Evolutionary conservation across 53 echinoderm and acorn worm species (phyloP).

Genomic region (Apostichopus leukothele): DNA sequence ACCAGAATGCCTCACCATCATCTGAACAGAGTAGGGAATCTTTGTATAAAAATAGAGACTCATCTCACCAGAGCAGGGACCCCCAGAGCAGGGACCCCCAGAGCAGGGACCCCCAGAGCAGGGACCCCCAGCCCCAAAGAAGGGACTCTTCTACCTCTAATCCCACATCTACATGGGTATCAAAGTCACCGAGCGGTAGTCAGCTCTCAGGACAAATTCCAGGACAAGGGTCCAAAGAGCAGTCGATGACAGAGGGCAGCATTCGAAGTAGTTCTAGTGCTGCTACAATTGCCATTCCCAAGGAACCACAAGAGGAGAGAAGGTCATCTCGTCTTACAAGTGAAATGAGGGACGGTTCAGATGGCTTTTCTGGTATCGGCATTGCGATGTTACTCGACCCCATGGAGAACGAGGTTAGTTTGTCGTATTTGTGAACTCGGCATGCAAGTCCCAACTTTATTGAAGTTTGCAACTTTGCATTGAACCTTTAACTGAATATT

Average conservation of each 20-base stretch:
- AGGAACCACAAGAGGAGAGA: neutral
- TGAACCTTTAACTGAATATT: no score
- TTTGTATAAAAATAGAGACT: no score
- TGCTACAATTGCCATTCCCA: neutral
- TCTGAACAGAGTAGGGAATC: no score
- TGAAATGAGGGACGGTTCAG: neutral
- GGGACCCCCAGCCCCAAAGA: neutral
- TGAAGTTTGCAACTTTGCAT: no score
- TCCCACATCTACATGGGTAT: neutral
- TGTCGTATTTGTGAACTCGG: neutral
- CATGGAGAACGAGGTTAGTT: constrained; percentile 7
- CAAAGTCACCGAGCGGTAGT: neutral
- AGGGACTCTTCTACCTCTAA: neutral
- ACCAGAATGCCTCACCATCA: neutral
- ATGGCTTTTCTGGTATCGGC: constrained; percentile 18
- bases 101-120: no score
- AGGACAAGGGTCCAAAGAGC: neutral
- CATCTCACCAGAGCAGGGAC: no score
- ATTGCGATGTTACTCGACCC: constrained; percentile 4
- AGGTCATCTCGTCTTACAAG: neutral
- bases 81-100: no score
- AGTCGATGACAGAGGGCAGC: no score
- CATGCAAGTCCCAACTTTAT: no score
- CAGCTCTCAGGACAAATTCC: neutral
- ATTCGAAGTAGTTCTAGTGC: neutral